Conservation (phyloP, 2,888 invertebrate species). For the Ethmia dodecea region DNA sequence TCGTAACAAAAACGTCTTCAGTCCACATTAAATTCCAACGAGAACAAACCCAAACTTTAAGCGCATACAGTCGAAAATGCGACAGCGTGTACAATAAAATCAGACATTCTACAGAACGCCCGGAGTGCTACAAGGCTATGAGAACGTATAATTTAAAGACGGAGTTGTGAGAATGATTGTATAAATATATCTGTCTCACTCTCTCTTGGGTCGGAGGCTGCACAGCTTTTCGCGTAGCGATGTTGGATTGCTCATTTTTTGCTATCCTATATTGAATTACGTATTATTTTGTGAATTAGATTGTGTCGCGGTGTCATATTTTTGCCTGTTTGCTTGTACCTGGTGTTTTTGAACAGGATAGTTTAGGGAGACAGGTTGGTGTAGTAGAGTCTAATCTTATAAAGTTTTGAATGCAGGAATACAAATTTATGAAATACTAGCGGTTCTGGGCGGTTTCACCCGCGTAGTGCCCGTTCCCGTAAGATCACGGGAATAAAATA, state of each 20-base stretch:
- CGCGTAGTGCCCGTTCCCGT: too few relatives aligned
- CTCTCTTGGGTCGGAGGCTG: slow-evolving; percentile 33
- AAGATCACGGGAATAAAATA: too few relatives aligned
- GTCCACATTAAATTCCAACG: neutral
- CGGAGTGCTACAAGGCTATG: slow-evolving; percentile 67
- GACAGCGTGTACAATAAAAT: slow-evolving; percentile 18
- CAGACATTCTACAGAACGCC: slow-evolving; percentile 30
- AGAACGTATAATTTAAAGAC: slow-evolving; percentile 78
- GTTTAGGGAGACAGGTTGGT: slow-evolving; percentile 50
- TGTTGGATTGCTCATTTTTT: slow-evolving; percentile 67
- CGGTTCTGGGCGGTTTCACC: too few relatives aligned
- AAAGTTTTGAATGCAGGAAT: too few relatives aligned
- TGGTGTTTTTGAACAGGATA: slow-evolving; percentile 46
- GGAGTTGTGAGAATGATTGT: slow-evolving; percentile 42
- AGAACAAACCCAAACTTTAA: slow-evolving; percentile 3
- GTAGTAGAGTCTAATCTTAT: too few relatives aligned
- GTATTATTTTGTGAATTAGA: slow-evolving; percentile 77
- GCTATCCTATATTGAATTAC: slow-evolving; percentile 69
- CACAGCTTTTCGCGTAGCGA: slow-evolving; percentile 52
- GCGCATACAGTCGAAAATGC: slow-evolving; percentile 25
- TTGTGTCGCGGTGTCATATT: slow-evolving; percentile 69
- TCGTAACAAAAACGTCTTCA: slow-evolving; percentile 32
- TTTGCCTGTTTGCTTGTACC: slow-evolving; percentile 54
- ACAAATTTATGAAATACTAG: too few relatives aligned
- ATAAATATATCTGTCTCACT: slow-evolving; percentile 45